A percentile compares a stretch with the other conserved stretches of the same genome.
Conservation (phyloP, 2,888 invertebrate genomes). For the Gymnoscelis rufifasciata region DNA sequence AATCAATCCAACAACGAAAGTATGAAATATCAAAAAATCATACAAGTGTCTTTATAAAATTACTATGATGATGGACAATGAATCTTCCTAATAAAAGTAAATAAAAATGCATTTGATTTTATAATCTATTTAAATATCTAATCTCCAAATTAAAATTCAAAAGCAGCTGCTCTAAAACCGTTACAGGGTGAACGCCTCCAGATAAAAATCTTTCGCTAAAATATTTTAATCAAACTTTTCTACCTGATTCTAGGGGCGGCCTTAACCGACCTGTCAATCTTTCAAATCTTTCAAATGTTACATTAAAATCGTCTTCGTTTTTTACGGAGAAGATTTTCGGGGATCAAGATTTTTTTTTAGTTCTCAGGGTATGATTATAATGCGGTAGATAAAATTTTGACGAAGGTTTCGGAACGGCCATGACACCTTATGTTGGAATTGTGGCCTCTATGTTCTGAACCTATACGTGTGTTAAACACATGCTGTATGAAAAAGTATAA, state of each 20-base stretch:
- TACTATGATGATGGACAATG: too few relatives aligned
- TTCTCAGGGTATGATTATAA: conserved; percentile 64
- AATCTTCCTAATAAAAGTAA: too few relatives aligned
- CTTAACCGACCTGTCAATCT: conserved; percentile 76
- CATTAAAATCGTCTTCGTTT: conserved; percentile 75
- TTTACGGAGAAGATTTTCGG: conserved; percentile 55
- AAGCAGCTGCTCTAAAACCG: conserved; percentile 11
- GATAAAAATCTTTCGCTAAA: conserved; percentile 70
- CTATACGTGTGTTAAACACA: too few relatives aligned
- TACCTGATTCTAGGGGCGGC: conserved; percentile 65
- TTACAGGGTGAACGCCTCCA: conserved; percentile 25
- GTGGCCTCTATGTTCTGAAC: conserved; percentile 10
- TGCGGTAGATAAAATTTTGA: conserved; percentile 74
- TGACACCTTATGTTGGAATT: conserved; percentile 33
- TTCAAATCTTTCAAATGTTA: conserved; percentile 74
- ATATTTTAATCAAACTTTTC: conserved; percentile 73
- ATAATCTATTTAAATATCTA: too few relatives aligned
- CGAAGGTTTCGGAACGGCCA: conserved; percentile 64
- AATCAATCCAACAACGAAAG: too few relatives aligned
- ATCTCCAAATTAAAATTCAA: background rate
- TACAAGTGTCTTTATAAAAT: too few relatives aligned
- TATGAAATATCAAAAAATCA: too few relatives aligned
- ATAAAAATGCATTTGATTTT: too few relatives aligned
- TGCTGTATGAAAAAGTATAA: too few relatives aligned
- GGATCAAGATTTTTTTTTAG: conserved; percentile 70